These are phyloP conservation scores for Chrysolina oricalcia DNA, from an alignment of 2,888 invertebrate genomes.

Conservation along the genomic window DNA sequence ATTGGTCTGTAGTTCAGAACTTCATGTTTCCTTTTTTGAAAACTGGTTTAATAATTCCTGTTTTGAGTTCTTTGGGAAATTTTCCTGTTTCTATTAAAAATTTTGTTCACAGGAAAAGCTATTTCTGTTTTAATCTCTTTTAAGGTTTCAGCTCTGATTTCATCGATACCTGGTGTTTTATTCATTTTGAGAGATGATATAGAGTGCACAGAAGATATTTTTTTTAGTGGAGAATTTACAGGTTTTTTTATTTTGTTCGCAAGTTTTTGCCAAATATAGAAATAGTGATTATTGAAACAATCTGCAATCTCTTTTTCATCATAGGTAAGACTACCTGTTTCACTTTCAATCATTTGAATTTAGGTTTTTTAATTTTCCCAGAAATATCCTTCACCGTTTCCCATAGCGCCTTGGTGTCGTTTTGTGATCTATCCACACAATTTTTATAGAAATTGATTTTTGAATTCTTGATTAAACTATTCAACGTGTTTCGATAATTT, in stretches of 20 bases:
- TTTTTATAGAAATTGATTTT: conserved; percentile 2
- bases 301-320: too few relatives aligned
- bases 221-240: conserved; percentile 1
- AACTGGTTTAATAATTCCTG: too few relatives aligned
- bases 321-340: background rate
- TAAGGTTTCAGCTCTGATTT: too few relatives aligned
- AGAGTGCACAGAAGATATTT: conserved; percentile 8
- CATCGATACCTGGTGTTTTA: conserved; percentile 23
- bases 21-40: too few relatives aligned
- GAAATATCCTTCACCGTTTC: background rate
- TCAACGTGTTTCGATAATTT: background rate
- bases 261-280: background rate
- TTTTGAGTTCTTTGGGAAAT: too few relatives aligned
- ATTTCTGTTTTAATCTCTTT: too few relatives aligned
- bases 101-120: too few relatives aligned
- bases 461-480: background rate
- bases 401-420: background rate
- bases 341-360: background rate
- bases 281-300: too few relatives aligned
- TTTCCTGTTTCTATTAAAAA: too few relatives aligned
- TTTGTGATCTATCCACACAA: background rate
- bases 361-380: background rate
- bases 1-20: too few relatives aligned
- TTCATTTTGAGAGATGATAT: conserved; percentile 21
- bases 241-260: conserved; percentile 2